A percentile compares a stretch with the other conserved stretches of the same genome.
phyloP scores from a whole-genome alignment of 2,113 vertebrate species.

The Chamaetylas fuelleborni region DNA sequence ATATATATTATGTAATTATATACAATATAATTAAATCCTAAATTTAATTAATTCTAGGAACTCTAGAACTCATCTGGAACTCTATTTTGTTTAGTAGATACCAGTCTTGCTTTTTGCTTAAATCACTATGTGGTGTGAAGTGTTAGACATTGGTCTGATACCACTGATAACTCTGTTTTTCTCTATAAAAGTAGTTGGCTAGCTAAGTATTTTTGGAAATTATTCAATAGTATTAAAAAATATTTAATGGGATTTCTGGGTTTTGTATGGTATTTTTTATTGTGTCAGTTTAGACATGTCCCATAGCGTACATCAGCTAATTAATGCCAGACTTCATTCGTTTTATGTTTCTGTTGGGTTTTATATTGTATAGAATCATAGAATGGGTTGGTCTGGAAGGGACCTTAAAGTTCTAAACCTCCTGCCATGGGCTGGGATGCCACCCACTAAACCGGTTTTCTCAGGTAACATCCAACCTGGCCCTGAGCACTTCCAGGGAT shows the following conservation, averaged over 20 bases:
- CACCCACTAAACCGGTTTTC: background rate
- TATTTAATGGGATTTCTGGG: background rate
- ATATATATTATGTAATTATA: too few relatives aligned
- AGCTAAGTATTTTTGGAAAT: background rate
- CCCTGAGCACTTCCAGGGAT: background rate
- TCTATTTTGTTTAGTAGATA: background rate
- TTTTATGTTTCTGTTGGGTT: background rate
- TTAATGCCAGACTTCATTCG: background rate
- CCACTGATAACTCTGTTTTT: background rate
- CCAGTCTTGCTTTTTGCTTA: background rate
- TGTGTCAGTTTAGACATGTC: background rate
- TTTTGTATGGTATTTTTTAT: background rate
- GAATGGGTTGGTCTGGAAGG: background rate
- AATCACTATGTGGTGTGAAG: background rate
- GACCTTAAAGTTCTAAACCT: background rate
- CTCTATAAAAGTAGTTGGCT: background rate
- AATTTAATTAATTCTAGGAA: background rate
- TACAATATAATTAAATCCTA: background rate
- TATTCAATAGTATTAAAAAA: background rate
- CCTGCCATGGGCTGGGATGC: background rate
- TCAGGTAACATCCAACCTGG: background rate
- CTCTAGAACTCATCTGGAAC: background rate
- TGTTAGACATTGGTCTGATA: background rate
- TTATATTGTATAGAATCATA: background rate
- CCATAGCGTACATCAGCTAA: background rate